Percentiles rank a stretch among this genome's conserved stretches.
Conservation (phyloP, 2,888 invertebrate genomes). For the Dicyrtoma fusca region DNA sequence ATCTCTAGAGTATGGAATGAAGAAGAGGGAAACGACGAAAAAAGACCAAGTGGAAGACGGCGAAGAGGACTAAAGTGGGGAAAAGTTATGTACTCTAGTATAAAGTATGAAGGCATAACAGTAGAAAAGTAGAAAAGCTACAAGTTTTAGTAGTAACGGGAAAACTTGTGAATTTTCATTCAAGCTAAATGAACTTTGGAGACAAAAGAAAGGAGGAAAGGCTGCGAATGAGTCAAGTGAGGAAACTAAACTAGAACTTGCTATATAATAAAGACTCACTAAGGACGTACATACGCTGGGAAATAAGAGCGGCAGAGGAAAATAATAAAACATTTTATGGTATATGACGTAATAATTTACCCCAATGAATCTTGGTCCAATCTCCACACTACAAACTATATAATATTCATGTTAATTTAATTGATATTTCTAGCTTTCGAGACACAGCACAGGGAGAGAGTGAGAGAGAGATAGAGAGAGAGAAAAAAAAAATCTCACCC, state of each 20-base stretch:
- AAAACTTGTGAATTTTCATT: too few species aligned
- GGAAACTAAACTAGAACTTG: not conserved
- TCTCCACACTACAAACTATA: slow-evolving; percentile 21
- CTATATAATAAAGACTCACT: not conserved
- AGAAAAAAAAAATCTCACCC: slow-evolving; percentile 6
- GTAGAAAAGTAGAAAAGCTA: too few species aligned
- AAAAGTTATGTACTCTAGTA: too few species aligned
- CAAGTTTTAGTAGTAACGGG: too few species aligned
- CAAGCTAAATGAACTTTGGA: too few species aligned
- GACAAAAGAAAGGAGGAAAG: not conserved
- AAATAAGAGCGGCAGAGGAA: not conserved
- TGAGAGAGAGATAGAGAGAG: slow-evolving; percentile 13
- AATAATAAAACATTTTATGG: slow-evolving; percentile 14
- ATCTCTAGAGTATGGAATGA: too few species aligned
- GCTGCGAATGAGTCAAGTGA: not conserved
- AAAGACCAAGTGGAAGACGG: too few species aligned
- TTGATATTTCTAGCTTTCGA: slow-evolving; percentile 13
- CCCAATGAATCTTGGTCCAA: slow-evolving; percentile 12
- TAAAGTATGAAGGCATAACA: too few species aligned
- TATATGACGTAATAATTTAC: slow-evolving; percentile 15
- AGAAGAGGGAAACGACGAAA: too few species aligned
- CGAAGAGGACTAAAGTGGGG: too few species aligned
- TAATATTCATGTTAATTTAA: slow-evolving; percentile 25
- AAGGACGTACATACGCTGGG: not conserved
- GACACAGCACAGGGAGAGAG: not conserved